A percentile compares a stretch with the other conserved stretches of the same genome.
These are phyloP conservation scores for Nomada fucata DNA, from an alignment of 2,888 invertebrate genomes.

Conservation along the genomic window DNA sequence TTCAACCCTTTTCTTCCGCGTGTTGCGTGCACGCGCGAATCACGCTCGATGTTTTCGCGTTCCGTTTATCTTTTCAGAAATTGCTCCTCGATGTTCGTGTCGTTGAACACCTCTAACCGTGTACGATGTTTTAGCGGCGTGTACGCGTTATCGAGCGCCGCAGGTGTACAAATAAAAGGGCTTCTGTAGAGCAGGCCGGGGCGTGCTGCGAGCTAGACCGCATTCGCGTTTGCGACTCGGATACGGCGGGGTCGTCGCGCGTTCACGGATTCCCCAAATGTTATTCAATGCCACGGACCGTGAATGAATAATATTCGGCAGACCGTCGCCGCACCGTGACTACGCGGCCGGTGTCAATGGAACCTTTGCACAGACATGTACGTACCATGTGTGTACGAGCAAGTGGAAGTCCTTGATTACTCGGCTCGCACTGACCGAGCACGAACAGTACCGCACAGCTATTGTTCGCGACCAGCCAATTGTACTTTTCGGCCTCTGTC, in stretches of 20 bases:
- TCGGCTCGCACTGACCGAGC: background rate
- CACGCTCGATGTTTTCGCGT: background rate
- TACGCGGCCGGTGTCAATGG: conserved; percentile 20
- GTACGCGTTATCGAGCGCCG: conserved; percentile 11
- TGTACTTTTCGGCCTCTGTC: conserved; percentile 25
- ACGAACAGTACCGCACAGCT: background rate
- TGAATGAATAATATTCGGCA: conserved; percentile 34
- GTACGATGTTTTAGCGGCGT: background rate
- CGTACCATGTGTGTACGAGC: background rate
- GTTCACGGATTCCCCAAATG: background rate
- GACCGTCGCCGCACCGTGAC: conserved; percentile 17
- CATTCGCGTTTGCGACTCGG: conserved; percentile 10
- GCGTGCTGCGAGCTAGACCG: background rate
- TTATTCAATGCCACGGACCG: conserved; percentile 16
- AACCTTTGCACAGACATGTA: background rate
- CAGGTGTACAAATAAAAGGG: background rate
- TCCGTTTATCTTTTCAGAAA: conserved; percentile 29
- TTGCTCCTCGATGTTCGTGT: background rate
- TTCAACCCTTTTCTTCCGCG: conserved; percentile 33
- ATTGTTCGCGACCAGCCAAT: background rate
- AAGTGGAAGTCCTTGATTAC: background rate
- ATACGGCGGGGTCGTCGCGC: background rate
- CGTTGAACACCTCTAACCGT: background rate
- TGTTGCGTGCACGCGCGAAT: conserved; percentile 12
- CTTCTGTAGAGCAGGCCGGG: background rate